Conservation (phyloP, 1,140 invertebrate species). For the Drosophila willistoni region DNA sequence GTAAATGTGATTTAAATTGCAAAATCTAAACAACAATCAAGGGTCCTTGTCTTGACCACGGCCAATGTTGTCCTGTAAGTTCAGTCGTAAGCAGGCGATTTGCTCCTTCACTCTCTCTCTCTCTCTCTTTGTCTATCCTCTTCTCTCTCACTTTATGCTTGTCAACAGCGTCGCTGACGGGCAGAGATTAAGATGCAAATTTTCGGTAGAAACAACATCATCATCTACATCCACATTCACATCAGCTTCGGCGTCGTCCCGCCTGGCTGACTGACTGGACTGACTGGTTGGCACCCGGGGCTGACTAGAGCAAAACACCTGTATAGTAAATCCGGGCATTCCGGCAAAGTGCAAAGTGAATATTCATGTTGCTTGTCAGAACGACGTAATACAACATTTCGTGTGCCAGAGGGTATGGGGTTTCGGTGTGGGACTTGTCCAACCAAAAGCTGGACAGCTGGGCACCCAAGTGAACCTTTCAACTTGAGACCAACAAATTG, state of each 20-base stretch:
- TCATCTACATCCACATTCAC: constrained; percentile 22
- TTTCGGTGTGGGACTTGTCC: constrained; percentile 12
- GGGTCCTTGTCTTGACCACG: constrained; percentile 28
- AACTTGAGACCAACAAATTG: neutral
- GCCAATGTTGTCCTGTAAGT: constrained; percentile 29
- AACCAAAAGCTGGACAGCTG: constrained; percentile 8
- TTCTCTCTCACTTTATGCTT: constrained; percentile 34
- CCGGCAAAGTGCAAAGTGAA: constrained; percentile 78
- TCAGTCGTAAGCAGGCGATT: constrained; percentile 67
- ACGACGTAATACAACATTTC: constrained; percentile 76
- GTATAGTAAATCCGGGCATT: constrained; percentile 63
- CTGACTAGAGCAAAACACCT: constrained; percentile 65
- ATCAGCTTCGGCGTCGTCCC: neutral
- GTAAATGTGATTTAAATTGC: constrained; percentile 77
- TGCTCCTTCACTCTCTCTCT: constrained; percentile 30
- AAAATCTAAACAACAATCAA: constrained; percentile 79
- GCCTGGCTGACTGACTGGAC: too few relatives aligned
- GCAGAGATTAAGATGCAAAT: constrained; percentile 81
- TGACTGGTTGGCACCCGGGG: constrained; percentile 10
- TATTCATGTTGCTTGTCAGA: constrained; percentile 79
- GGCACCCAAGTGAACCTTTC: neutral
- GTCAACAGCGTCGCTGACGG: constrained; percentile 74
- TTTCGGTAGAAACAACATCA: constrained; percentile 56
- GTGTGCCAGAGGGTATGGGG: constrained; percentile 33
- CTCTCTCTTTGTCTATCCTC: neutral